Percentiles rank a stretch among this genome's conserved stretches.
phyloP scores from a whole-genome alignment of 2,113 vertebrate genomes.

The Gnathonemus echidnorhynchus region DNA sequence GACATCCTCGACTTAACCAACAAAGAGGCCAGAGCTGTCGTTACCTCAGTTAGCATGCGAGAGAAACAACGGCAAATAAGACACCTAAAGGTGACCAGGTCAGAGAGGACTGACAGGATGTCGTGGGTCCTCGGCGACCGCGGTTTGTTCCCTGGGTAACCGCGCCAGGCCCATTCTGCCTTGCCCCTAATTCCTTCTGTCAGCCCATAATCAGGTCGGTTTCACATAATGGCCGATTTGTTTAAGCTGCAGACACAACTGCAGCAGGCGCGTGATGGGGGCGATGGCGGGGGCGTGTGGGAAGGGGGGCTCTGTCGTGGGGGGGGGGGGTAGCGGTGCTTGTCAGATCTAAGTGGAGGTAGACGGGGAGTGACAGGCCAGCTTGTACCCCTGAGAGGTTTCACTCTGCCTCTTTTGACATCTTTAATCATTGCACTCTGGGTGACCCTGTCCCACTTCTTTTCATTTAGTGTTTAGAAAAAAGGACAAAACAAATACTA shows the following conservation, averaged over 20 bases:
- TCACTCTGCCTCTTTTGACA: conserved; percentile 76
- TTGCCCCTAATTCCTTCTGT: conserved; percentile 72
- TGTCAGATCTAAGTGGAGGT: conserved; percentile 62
- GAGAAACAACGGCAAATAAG: neutral
- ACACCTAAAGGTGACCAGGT: neutral
- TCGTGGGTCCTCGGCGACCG: neutral
- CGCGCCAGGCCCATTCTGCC: conserved; percentile 39
- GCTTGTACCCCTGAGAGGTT: conserved; percentile 81
- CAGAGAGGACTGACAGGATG: neutral
- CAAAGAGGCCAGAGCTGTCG: neutral
- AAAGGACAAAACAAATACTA: conserved; percentile 7
- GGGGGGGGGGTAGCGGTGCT: conserved; percentile 49
- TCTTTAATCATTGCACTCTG: conserved; percentile 78
- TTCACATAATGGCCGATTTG: conserved; percentile 86
- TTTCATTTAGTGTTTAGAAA: conserved; percentile 62
- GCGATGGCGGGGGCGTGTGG: conserved; percentile 34
- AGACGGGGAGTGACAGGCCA: conserved; percentile 78
- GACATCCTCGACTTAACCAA: neutral
- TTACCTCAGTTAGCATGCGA: neutral
- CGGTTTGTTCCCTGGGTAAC: conserved; percentile 40
- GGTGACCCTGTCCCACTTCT: conserved; percentile 65
- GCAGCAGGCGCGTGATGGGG: conserved; percentile 67
- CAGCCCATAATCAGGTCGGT: conserved; percentile 88
- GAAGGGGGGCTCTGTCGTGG: neutral
- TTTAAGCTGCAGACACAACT: conserved; percentile 77